Conservation (phyloP, 2,797 vertebrate genomes). For the Sternarchorhynchus goeldii region DNA sequence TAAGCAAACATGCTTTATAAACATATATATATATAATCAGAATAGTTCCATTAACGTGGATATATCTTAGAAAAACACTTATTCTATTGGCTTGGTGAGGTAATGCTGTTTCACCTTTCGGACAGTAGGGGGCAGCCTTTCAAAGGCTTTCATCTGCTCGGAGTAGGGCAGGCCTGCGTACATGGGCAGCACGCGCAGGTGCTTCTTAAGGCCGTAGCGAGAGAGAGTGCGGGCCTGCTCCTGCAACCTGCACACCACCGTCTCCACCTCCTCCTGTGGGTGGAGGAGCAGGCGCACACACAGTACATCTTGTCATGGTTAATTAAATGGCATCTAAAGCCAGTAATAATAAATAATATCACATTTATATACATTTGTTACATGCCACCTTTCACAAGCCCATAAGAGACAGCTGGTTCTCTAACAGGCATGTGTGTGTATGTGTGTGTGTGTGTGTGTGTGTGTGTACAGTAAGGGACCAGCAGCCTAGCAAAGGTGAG, state of each 20-base stretch:
- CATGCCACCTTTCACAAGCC: too few species aligned
- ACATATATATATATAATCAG: too few species aligned
- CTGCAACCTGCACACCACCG: constrained; percentile 89
- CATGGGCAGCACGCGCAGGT: constrained; percentile 94
- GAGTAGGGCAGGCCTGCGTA: constrained; percentile 91
- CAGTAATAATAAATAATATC: neutral
- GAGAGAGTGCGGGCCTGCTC: constrained; percentile 91
- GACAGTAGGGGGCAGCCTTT: constrained; percentile 84
- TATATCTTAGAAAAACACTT: too few species aligned
- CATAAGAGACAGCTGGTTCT: too few species aligned
- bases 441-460: too few species aligned
- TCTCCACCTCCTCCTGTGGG: constrained; percentile 93
- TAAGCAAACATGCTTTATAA: too few species aligned
- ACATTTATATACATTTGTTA: too few species aligned
- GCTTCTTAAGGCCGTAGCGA: constrained; percentile 91
- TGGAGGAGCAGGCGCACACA: constrained; percentile 4
- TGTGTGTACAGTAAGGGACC: too few species aligned
- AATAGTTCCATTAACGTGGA: too few species aligned
- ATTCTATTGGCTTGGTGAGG: too few species aligned
- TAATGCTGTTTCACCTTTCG: constrained; percentile 82
- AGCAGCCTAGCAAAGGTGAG: too few species aligned
- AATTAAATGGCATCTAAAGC: neutral
- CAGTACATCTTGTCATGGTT: constrained; percentile 18
- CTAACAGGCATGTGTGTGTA: too few species aligned
- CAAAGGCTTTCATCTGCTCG: constrained; percentile 97